A percentile compares a stretch with the other conserved stretches of the same genome.
phyloP scores from a whole-genome alignment of 2,113 vertebrate genomes.

The Anser brachyrhynchus region DNA sequence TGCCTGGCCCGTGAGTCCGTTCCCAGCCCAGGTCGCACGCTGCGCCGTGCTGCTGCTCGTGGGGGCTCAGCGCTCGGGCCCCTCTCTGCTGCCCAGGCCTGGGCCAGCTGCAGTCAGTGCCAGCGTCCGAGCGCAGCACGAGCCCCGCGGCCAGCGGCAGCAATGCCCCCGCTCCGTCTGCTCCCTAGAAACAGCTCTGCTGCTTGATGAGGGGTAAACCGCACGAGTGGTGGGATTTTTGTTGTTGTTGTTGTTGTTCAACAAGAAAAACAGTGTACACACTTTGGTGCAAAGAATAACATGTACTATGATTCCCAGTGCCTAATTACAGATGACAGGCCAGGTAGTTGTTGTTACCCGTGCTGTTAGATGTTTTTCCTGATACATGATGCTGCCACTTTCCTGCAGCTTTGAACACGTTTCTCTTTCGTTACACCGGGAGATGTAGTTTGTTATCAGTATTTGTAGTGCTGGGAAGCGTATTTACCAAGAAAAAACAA shows the following conservation, averaged over 20 bases:
- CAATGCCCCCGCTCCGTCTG: neutral
- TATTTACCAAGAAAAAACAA: neutral
- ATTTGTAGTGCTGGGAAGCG: neutral
- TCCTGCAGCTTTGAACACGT: neutral
- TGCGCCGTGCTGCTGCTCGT: too few relatives aligned
- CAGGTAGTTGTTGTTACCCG: rapidly evolving
- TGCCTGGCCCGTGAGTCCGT: neutral
- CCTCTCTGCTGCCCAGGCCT: neutral
- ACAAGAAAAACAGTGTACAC: rapidly evolving
- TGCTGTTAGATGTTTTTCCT: neutral
- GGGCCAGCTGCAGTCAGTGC: neutral
- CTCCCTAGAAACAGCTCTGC: rapidly evolving
- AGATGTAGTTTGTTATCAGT: neutral
- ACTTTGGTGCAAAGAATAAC: neutral
- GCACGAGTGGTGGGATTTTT: rapidly evolving
- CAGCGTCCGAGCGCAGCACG: neutral
- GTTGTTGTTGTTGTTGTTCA: neutral
- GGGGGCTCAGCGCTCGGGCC: neutral
- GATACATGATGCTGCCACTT: neutral
- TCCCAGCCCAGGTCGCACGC: neutral
- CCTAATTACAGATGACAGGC: neutral
- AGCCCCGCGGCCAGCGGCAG: neutral
- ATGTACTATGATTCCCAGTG: rapidly evolving
- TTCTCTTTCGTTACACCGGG: neutral
- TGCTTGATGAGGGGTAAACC: rapidly evolving